A percentile compares a stretch with the other conserved stretches of the same genome.
Conservation (phyloP, 2,888 invertebrate genomes). For the Leucophenga montana region DNA sequence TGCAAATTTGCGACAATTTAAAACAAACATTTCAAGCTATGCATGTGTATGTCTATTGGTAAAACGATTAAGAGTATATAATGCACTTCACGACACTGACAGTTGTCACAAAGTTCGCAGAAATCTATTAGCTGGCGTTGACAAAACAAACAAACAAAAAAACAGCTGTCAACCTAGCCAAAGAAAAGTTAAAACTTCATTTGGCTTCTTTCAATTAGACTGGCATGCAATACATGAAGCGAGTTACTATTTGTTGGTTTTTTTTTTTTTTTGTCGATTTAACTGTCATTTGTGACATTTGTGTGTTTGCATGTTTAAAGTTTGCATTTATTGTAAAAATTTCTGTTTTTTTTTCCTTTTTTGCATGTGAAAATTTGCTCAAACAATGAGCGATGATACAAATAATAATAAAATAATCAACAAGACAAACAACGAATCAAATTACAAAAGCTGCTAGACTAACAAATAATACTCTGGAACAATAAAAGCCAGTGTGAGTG, state of each 20-base stretch:
- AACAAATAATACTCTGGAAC: constrained; percentile 23
- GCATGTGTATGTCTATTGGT: background rate
- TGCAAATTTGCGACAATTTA: too few species aligned
- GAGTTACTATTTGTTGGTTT: background rate
- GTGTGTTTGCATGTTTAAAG: constrained; percentile 22
- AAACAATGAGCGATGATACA: constrained; percentile 54
- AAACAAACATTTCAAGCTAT: too few species aligned
- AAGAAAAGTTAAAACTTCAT: constrained; percentile 43
- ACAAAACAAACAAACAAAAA: background rate
- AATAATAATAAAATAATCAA: constrained; percentile 59
- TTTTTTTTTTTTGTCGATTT: constrained; percentile 18
- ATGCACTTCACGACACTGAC: too few species aligned
- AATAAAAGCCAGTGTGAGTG: background rate
- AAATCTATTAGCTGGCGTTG: too few species aligned
- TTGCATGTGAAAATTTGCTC: constrained; percentile 63
- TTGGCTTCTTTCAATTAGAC: constrained; percentile 38
- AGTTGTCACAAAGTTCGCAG: too few species aligned
- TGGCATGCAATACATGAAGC: constrained; percentile 10
- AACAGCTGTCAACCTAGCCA: background rate
- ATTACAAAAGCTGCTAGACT: constrained; percentile 63
- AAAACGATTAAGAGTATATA: background rate
- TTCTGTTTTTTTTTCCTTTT: constrained; percentile 10
- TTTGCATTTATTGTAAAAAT: constrained; percentile 5
- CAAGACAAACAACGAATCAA: constrained; percentile 56
- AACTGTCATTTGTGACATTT: constrained; percentile 8